Conservation (phyloP, 2,797 vertebrate species). For the Atherinosoma microstoma region DNA sequence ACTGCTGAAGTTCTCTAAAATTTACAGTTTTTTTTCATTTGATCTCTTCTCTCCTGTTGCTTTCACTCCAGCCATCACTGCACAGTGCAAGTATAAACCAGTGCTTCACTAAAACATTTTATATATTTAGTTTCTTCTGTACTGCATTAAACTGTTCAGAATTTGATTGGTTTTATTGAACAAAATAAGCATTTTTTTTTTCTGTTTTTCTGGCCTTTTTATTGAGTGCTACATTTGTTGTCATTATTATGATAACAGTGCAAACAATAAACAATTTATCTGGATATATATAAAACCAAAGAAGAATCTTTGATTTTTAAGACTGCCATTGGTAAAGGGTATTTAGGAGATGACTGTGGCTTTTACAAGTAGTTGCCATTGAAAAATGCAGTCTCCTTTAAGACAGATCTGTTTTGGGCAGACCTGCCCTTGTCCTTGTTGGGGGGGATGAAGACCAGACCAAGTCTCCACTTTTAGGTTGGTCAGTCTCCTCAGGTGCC, state of each 20-base stretch:
- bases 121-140: constrained; percentile 16
- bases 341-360: not conserved
- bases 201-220: not conserved
- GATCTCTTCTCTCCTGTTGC: constrained; percentile 16
- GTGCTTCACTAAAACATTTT: not conserved
- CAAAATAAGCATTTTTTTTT: not conserved
- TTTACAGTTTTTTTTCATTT: constrained; percentile 27
- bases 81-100: not conserved
- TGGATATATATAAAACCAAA: not conserved
- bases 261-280: not conserved
- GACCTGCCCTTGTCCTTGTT: too few relatives aligned
- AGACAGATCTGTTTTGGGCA: too few relatives aligned
- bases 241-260: not conserved
- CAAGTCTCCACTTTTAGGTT: too few relatives aligned
- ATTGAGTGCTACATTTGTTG: not conserved
- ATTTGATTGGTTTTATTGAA: not conserved
- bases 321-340: not conserved
- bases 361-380: not conserved
- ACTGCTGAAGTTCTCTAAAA: constrained; percentile 6
- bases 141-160: not conserved
- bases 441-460: too few relatives aligned
- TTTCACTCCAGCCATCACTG: constrained; percentile 8
- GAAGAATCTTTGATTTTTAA: not conserved
- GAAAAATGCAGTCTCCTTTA: too few relatives aligned
- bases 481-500: too few relatives aligned